Evolutionary conservation across 2,113 vertebrate species (phyloP), one percentile per base, ranked within the genome.

Genomic region (Pachypanchax playfairii): DNA sequence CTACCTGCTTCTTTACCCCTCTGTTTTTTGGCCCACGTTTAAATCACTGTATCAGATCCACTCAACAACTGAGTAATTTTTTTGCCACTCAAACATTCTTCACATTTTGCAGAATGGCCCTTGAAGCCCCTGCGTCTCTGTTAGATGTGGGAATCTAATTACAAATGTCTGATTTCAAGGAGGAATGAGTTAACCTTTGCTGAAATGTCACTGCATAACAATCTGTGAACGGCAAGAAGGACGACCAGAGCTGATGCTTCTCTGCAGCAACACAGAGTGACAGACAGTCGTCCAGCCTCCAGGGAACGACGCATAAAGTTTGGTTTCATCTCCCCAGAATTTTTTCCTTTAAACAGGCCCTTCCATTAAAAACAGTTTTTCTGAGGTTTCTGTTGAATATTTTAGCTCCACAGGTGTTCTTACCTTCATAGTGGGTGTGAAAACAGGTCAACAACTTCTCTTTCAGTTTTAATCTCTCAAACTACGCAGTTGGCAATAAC

Each of bases 121-220:
- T 87, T 69, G 28, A 75, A 83, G 63, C 56, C 20, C 35, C 63
- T 3, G 21, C 66, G 61, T 83, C 66, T 73, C 76, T 44, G 72
- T 79, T 82, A 83, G 56, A 72, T 62, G 75, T 75, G 29, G 63
- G 59, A 61, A 81, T 88, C 82, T 84, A 85, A 89, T 89, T 86
- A 88, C 85, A 84, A 86, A 84, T 78, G 79, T 79, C 67, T 81
- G 72, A 83, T 87, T 81, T 79, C 62, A 80, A 72, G 59, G 64
- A 75, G 65, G 79, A 81, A 81, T 78, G 71, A 83, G 73, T 86
- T 85, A 87, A 87, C 85, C 82, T 88, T 89, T 89, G 70, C 75
- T 63, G 73, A 89, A 90, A 90, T 89, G 82, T 80, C 86, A 90
- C 63, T 35, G 61, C 75, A 80, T 73, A 70, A 75, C 74, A 67